A percentile compares a stretch with the other conserved stretches of the same genome.
phyloP scores from a whole-genome alignment of 2,888 invertebrate genomes.

The Drosophila paucipuncta region DNA sequence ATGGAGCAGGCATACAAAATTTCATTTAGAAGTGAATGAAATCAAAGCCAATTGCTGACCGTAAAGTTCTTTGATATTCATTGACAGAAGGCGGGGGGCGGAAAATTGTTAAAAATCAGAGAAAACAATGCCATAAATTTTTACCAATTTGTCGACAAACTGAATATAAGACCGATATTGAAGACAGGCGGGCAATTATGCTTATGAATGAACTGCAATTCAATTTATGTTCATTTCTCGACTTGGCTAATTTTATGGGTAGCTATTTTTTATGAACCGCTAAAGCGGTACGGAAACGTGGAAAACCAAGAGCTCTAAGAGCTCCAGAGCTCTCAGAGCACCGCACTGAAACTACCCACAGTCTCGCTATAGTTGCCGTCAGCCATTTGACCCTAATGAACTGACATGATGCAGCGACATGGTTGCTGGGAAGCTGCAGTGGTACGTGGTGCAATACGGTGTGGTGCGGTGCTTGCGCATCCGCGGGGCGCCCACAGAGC shows the following conservation, averaged over 20 bases:
- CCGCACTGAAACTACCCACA: slow-evolving; percentile 35
- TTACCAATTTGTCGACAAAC: slow-evolving; percentile 19
- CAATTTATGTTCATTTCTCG: slow-evolving; percentile 61
- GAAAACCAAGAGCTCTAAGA: slow-evolving; percentile 26
- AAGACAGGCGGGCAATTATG: slow-evolving; percentile 9
- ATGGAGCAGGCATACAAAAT: slow-evolving; percentile 12
- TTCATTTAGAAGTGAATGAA: slow-evolving; percentile 37
- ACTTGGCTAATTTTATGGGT: slow-evolving; percentile 62
- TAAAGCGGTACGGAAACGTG: slow-evolving; percentile 55
- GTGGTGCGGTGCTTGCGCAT: slow-evolving; percentile 72
- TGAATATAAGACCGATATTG: slow-evolving; percentile 33
- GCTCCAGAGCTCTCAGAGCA: slow-evolving; percentile 22
- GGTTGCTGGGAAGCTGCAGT: background rate
- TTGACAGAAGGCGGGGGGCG: slow-evolving; percentile 4
- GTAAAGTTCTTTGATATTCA: slow-evolving; percentile 38
- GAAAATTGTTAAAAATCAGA: slow-evolving; percentile 12
- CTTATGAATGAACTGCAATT: slow-evolving; percentile 77
- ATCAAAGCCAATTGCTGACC: slow-evolving; percentile 7
- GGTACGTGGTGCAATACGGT: background rate
- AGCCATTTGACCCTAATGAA: slow-evolving; percentile 74
- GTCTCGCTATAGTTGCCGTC: slow-evolving; percentile 50
- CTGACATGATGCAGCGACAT: slow-evolving; percentile 61
- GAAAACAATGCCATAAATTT: slow-evolving; percentile 40
- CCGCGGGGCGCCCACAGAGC: slow-evolving; percentile 63
- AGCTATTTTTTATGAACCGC: slow-evolving; percentile 78